These are phyloP conservation scores for Urophycis tenuis DNA, from an alignment of 2,797 vertebrate species.

Conservation along the genomic window DNA sequence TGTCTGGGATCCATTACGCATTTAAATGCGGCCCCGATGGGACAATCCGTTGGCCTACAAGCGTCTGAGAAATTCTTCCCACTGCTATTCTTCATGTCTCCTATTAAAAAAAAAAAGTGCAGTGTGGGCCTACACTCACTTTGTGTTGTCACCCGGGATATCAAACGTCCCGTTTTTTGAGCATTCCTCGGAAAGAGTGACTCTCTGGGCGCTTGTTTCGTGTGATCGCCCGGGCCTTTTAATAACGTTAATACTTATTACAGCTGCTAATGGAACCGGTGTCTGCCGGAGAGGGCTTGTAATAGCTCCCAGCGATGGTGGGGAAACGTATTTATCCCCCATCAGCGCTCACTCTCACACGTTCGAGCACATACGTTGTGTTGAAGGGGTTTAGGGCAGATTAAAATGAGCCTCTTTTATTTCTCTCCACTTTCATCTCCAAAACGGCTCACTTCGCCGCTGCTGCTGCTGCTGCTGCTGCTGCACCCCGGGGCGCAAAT, in stretches of 20 bases:
- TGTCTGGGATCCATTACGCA: background rate
- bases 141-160: conserved; percentile 46
- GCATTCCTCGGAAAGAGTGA: conserved; percentile 73
- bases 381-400: conserved; percentile 95
- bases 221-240: conserved; percentile 78
- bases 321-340: conserved; percentile 91
- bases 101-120: background rate
- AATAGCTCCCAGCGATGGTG: conserved; percentile 85
- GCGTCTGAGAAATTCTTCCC: background rate
- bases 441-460: conserved; percentile 66
- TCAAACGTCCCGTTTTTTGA: conserved; percentile 72
- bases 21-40: background rate
- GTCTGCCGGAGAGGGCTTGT: conserved; percentile 79
- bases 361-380: conserved; percentile 82
- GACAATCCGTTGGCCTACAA: background rate
- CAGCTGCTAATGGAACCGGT: conserved; percentile 88
- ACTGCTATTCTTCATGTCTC: background rate
- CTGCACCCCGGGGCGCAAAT: conserved; percentile 69
- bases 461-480: background rate
- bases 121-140: background rate
- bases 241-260: conserved; percentile 91
- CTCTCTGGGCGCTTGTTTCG: conserved; percentile 73
- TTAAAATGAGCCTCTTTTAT: conserved; percentile 97
- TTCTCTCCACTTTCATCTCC: conserved; percentile 97
- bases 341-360: conserved; percentile 86